A percentile compares a stretch with the other conserved stretches of the same genome.
phyloP scores from a whole-genome alignment of 2,113 vertebrate genomes.

The Cyphomyrus discorhynchus region DNA sequence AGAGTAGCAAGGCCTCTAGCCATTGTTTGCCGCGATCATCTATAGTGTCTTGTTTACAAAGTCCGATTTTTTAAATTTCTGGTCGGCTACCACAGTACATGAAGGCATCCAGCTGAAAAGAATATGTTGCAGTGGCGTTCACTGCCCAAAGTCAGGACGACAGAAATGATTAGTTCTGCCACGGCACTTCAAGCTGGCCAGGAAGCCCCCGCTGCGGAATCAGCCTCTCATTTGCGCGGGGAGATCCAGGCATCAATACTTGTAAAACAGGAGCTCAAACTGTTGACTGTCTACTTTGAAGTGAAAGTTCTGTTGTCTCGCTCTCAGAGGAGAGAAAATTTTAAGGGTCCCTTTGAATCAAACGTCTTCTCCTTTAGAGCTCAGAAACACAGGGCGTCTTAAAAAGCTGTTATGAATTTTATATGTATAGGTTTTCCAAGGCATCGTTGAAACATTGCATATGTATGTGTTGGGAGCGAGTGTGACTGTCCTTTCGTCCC shows the following conservation, averaged over 20 bases:
- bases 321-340: not conserved
- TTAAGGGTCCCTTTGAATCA: slow-evolving; percentile 11
- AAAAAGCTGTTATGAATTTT: slow-evolving; percentile 6
- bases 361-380: slow-evolving; percentile 7
- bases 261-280: slow-evolving; percentile 18
- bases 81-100: not conserved
- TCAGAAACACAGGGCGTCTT: not conserved
- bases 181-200: not conserved
- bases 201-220: not conserved
- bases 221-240: not conserved
- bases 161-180: not conserved
- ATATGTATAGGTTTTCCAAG: not conserved
- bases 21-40: not conserved
- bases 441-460: not conserved
- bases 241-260: not conserved
- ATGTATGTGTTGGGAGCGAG: not conserved
- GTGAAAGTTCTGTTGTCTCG: slow-evolving; percentile 15
- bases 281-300: slow-evolving; percentile 1
- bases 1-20: not conserved
- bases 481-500: not conserved
- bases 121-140: not conserved
- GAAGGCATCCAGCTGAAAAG: not conserved
- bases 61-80: not conserved
- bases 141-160: not conserved
- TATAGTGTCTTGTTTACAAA: not conserved